phyloP scores from a whole-genome alignment of 2,888 invertebrate genomes.

The Monopis laevigella region DNA sequence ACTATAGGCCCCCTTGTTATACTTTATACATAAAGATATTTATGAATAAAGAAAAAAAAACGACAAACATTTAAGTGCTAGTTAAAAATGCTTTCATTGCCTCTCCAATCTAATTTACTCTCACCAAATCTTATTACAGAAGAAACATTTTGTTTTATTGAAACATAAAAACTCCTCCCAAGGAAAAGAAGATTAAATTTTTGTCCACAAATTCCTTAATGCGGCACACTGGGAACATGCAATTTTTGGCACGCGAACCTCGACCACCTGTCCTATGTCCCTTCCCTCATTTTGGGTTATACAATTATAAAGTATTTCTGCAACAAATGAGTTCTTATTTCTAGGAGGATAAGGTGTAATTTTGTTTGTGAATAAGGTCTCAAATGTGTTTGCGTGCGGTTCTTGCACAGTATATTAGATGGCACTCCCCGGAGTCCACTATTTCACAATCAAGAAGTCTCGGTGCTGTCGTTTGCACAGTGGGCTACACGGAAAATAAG shows the following conservation, averaged over 20 bases:
- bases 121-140: too few relatives aligned
- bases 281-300: not conserved
- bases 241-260: constrained; percentile 12
- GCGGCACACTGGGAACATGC: constrained; percentile 3
- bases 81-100: too few relatives aligned
- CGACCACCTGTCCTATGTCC: constrained; percentile 6
- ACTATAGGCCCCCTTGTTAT: too few relatives aligned
- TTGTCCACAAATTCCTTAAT: constrained; percentile 1
- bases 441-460: constrained; percentile 49
- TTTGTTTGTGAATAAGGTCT: not conserved
- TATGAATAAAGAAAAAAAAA: too few relatives aligned
- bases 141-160: too few relatives aligned
- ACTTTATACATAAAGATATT: too few relatives aligned
- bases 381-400: not conserved
- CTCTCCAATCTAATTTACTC: too few relatives aligned
- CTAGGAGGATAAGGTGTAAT: not conserved
- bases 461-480: constrained; percentile 10
- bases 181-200: constrained; percentile 4
- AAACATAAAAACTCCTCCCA: too few relatives aligned
- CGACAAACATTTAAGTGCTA: too few relatives aligned
- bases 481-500: constrained; percentile 7
- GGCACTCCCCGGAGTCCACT: constrained; percentile 38
- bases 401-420: constrained; percentile 12
- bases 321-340: not conserved
- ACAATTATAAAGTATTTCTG: not conserved